Conservation (phyloP, 2,113 vertebrate species). For the Antigone vipio region DNA sequence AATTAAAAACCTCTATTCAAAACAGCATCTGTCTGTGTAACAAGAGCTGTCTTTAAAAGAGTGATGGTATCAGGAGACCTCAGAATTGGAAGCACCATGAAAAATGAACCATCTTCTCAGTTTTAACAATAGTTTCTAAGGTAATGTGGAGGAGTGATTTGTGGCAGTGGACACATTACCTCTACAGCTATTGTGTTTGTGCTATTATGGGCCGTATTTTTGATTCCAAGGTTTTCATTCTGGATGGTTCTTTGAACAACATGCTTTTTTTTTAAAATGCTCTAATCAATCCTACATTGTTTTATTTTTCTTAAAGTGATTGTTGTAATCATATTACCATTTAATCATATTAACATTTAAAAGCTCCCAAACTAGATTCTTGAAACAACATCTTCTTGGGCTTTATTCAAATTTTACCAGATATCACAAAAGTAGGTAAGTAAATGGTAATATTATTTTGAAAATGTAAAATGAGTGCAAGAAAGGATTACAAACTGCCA, state of each 20-base stretch:
- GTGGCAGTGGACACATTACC: neutral
- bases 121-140: neutral
- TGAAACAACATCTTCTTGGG: neutral
- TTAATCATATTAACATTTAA: constrained; percentile 25
- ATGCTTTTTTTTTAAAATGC: neutral
- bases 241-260: neutral
- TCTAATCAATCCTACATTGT: neutral
- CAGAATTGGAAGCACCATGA: neutral
- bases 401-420: neutral
- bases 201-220: neutral
- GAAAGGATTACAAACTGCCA: neutral
- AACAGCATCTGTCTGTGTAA: neutral
- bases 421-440: neutral
- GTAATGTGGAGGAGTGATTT: neutral
- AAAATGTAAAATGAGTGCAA: neutral
- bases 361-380: neutral
- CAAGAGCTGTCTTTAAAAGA: neutral
- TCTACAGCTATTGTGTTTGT: neutral
- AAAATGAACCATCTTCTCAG: neutral
- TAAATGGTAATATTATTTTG: neutral
- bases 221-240: neutral
- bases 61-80: neutral
- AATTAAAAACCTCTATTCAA: neutral
- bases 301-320: neutral
- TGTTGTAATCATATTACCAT: neutral